A percentile compares a stretch with the other conserved stretches of the same genome.
These are phyloP conservation scores for Melitaea cinxia DNA, from an alignment of 1,140 invertebrate genomes.

Conservation along the genomic window DNA sequence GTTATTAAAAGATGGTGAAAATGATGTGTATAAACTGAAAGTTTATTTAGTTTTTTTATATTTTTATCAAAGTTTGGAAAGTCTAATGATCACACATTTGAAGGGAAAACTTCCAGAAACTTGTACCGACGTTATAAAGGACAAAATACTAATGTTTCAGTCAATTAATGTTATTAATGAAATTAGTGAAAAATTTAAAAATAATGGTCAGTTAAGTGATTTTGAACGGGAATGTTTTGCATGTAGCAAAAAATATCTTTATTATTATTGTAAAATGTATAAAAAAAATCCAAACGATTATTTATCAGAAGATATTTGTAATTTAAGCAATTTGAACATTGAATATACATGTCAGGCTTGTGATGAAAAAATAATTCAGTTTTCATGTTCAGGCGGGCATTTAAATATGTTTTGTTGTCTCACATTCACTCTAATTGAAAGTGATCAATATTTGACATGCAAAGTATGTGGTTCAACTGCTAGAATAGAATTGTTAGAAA, in stretches of 20 bases:
- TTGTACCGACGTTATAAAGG: conserved; percentile 50
- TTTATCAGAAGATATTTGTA: conserved; percentile 32
- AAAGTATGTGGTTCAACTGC: conserved; percentile 43
- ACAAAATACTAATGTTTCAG: conserved; percentile 54
- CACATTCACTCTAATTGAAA: conserved; percentile 62
- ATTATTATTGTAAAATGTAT: conserved; percentile 57
- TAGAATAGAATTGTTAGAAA: conserved; percentile 43
- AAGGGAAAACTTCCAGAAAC: conserved; percentile 47
- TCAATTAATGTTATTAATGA: conserved; percentile 46
- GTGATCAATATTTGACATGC: conserved; percentile 58
- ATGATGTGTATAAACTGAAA: conserved; percentile 60
- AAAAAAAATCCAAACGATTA: conserved; percentile 38
- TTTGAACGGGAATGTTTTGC: conserved; percentile 49
- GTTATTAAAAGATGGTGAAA: conserved; percentile 46
- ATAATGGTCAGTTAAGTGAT: conserved; percentile 28
- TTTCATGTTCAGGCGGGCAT: conserved; percentile 57
- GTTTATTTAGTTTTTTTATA: conserved; percentile 56
- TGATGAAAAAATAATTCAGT: conserved; percentile 54
- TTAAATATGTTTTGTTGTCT: conserved; percentile 62
- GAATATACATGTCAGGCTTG: conserved; percentile 62
- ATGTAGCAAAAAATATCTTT: conserved; percentile 51
- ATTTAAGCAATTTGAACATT: conserved; percentile 25
- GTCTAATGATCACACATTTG: conserved; percentile 12
- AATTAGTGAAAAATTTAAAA: conserved; percentile 40
- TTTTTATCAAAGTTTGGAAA: conserved; percentile 49